Evolutionary conservation across 2,113 vertebrate species (phyloP).

Genomic region (Neoarius graeffei): DNA sequence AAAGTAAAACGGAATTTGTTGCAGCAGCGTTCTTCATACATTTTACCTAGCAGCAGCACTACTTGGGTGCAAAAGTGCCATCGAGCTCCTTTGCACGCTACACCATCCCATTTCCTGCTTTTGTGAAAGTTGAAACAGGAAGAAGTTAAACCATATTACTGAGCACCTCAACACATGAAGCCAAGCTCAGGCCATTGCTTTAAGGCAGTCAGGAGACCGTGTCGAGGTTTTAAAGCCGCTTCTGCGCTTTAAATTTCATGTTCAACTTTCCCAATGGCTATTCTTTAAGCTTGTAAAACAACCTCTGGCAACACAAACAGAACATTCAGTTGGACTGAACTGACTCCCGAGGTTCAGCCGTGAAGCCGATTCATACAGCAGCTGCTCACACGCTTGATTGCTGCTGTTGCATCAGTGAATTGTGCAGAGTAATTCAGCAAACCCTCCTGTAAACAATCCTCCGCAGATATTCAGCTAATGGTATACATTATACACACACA

Average conservation of each 20-base stretch:
- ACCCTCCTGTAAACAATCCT: slow-evolving; percentile 38
- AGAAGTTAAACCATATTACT: background rate
- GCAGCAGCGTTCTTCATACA: too few species aligned
- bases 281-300: background rate
- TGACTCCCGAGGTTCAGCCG: background rate
- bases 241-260: too few species aligned
- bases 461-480: slow-evolving; percentile 34
- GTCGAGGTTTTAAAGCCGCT: background rate
- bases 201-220: background rate
- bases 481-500: background rate
- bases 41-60: background rate
- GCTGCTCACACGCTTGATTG: slow-evolving; percentile 24
- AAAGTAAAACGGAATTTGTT: background rate
- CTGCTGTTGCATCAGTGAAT: slow-evolving; percentile 17
- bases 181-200: background rate
- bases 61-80: background rate
- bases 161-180: background rate
- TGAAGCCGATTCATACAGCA: slow-evolving; percentile 13
- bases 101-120: background rate
- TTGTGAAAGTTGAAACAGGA: slow-evolving; percentile 9
- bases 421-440: slow-evolving; percentile 33
- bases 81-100: background rate
- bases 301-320: background rate
- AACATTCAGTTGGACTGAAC: background rate
- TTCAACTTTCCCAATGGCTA: background rate